These are phyloP conservation scores for Eciton burchellii DNA, from an alignment of 1,140 invertebrate species.

Conservation along the genomic window DNA sequence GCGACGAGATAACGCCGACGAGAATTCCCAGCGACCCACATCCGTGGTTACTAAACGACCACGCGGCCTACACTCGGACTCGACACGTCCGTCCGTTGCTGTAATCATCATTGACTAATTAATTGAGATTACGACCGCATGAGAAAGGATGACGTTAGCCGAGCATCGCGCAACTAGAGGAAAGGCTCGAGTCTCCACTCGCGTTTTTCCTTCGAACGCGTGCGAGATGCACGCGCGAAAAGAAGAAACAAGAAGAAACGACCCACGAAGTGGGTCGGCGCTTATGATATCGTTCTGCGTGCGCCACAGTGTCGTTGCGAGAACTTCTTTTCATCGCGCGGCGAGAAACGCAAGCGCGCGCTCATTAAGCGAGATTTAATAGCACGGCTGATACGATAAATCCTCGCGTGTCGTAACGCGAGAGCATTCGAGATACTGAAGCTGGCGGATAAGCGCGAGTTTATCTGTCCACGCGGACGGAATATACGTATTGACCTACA, in stretches of 20 bases:
- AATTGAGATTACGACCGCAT: slow-evolving; percentile 22
- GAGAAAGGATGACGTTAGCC: neutral
- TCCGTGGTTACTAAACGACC: slow-evolving; percentile 48
- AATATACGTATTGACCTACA: neutral
- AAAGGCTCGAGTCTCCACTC: neutral
- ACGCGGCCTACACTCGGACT: slow-evolving; percentile 21
- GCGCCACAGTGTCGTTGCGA: too few relatives aligned
- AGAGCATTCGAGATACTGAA: slow-evolving; percentile 2
- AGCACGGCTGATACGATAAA: neutral
- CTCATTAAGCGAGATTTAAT: neutral
- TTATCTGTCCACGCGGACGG: neutral
- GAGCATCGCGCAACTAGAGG: neutral
- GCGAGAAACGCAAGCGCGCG: neutral
- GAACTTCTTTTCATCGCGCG: too few relatives aligned
- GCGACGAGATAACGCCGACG: slow-evolving; percentile 18
- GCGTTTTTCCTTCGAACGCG: neutral
- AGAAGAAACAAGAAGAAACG: neutral
- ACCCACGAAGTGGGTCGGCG: too few relatives aligned
- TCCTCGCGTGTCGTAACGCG: neutral
- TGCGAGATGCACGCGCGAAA: too few relatives aligned
- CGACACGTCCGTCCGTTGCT: neutral
- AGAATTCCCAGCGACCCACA: slow-evolving; percentile 63
- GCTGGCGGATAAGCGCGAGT: neutral
- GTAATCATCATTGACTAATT: slow-evolving; percentile 19
- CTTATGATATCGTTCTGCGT: too few relatives aligned